Conservation (phyloP, 2,888 invertebrate species). For the Carterocephalus palaemon region DNA sequence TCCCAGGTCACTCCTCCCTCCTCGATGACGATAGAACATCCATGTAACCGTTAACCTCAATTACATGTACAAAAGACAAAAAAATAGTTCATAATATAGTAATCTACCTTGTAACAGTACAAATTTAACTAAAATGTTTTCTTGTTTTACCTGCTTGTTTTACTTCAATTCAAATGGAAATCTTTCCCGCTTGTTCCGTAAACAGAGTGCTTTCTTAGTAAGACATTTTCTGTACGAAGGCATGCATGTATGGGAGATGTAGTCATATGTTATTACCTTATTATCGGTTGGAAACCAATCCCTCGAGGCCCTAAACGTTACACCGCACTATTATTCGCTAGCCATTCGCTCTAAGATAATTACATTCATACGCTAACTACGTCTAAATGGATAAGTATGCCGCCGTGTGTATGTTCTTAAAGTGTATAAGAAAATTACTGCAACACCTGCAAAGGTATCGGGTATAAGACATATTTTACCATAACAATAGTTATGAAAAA, state of each 20-base stretch:
- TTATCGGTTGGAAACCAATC: constrained; percentile 24
- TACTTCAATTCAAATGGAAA: constrained; percentile 8
- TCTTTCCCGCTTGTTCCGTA: constrained; percentile 6
- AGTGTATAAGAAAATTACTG: neutral
- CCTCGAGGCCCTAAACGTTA: constrained; percentile 19
- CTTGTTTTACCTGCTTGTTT: constrained; percentile 1
- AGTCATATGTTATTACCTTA: constrained; percentile 24
- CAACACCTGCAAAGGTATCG: neutral
- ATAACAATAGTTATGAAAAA: too few species aligned
- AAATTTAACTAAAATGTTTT: too few species aligned
- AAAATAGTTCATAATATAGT: too few species aligned
- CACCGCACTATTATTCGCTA: constrained; percentile 18
- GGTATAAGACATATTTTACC: too few species aligned
- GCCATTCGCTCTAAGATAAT: constrained; percentile 18
- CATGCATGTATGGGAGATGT: constrained; percentile 15
- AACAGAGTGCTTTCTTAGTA: constrained; percentile 22
- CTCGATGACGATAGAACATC: too few species aligned
- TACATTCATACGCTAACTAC: constrained; percentile 20
- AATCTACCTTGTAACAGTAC: too few species aligned
- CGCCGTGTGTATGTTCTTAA: constrained; percentile 5
- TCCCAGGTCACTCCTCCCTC: too few species aligned
- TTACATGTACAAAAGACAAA: too few species aligned
- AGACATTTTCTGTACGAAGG: constrained; percentile 19
- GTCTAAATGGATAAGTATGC: constrained; percentile 21
- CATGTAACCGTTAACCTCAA: too few species aligned